phyloP scores from a whole-genome alignment of 2,888 invertebrate genomes.

The Phortica magna region DNA sequence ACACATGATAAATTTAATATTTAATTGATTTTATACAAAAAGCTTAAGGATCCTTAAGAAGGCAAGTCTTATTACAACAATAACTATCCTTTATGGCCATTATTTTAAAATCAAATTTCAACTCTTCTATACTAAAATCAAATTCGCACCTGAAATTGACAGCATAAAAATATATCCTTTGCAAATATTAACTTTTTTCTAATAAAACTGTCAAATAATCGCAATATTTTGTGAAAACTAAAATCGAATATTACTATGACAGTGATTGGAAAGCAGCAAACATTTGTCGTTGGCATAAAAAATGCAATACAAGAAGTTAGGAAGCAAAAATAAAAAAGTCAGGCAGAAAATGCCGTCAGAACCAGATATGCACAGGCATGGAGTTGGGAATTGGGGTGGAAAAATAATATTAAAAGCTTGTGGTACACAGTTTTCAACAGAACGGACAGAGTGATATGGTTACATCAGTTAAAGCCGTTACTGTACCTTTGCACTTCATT shows the following conservation, averaged over 20 bases:
- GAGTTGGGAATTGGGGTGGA: too few species aligned
- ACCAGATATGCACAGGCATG: too few species aligned
- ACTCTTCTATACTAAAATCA: background rate
- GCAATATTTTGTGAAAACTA: background rate
- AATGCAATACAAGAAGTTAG: constrained; percentile 61
- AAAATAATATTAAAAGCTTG: too few species aligned
- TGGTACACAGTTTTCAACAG: too few species aligned
- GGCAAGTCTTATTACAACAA: too few species aligned
- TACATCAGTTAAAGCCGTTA: too few species aligned
- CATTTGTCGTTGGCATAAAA: constrained; percentile 70
- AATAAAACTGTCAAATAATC: constrained; percentile 13
- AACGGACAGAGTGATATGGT: too few species aligned
- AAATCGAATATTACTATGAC: background rate
- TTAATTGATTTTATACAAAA: too few species aligned
- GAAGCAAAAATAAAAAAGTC: background rate
- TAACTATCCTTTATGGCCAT: too few species aligned
- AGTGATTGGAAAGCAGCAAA: constrained; percentile 23
- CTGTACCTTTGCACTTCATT: too few species aligned
- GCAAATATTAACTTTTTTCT: background rate
- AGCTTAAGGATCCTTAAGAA: too few species aligned
- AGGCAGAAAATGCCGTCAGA: background rate
- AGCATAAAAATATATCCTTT: background rate
- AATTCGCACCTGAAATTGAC: constrained; percentile 9
- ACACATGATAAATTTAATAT: too few species aligned
- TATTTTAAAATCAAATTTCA: constrained; percentile 1